Base-by-base conservation (phyloP, 2,797 vertebrate species). In the Petrocephalus sullivani region DNA sequence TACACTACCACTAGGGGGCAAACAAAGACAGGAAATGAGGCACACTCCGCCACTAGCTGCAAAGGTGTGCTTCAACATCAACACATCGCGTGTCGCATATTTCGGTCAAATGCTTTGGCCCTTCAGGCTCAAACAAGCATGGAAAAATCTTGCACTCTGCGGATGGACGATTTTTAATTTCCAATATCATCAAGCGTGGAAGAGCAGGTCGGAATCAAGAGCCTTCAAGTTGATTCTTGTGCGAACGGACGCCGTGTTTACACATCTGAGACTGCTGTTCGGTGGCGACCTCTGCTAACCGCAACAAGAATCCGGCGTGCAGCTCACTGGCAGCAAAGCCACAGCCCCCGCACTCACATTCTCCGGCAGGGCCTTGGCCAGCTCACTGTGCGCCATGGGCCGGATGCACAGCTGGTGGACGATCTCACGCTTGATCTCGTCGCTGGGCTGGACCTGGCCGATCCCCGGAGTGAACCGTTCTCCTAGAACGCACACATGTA, bases 301-400 rank as follows among this genome's bases (percentile, higher is more conserved):
- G 28, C 19, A 78, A 78, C 16, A 33, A 6, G 33, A n/a, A 5
- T n/a, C 16, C 37, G 0, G 51, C 33, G 95, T 97, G 97, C 93
- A 98, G 85, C 98, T 98, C 95, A 99, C 98, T 33, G 98, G 98
- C 61, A 99, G 95, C 98, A 6, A 53, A 4, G 21, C 23, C 2
- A 4, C 67, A 12, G 12, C 21, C 64, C 64, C 33, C 4, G 49
- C 21, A 95, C 98, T 97, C 93, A 99, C 98, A 85, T 99, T 98
- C 95, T 99, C 98, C 23, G 98, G 98, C 61, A 99, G 95, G 4
- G 98, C 97, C 92, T 99, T 99, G 6, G 99, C 97, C 91, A 99
- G 92, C 92, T 99, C 98, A 51, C 98, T 99, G 94, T 99, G 98
- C 88, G 98, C 97, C 98, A 99, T 99, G 0, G 98, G 96, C 91